Conservation (phyloP, 2,113 vertebrate genomes). For the Lasiurus cinereus region DNA sequence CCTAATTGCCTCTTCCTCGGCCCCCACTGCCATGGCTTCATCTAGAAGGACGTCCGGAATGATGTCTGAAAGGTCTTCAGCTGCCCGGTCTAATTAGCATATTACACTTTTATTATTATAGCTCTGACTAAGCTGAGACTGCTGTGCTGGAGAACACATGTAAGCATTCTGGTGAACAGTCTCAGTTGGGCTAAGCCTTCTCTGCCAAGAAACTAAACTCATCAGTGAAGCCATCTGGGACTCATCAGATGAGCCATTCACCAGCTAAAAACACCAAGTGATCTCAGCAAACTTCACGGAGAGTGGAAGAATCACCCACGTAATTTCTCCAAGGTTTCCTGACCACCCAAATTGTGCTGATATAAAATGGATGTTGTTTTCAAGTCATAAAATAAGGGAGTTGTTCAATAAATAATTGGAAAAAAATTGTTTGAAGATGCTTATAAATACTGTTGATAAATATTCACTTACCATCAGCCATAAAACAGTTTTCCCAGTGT, state of each 20-base stretch:
- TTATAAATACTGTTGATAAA: background rate
- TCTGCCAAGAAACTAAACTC: background rate
- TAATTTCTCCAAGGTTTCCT: background rate
- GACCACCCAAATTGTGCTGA: background rate
- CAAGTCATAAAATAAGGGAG: background rate
- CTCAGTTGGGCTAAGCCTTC: background rate
- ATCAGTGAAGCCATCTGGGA: background rate
- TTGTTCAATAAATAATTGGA: background rate
- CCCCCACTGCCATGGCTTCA: too few species aligned
- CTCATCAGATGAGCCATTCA: background rate
- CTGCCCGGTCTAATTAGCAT: too few species aligned
- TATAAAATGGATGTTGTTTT: background rate
- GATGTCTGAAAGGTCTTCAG: too few species aligned
- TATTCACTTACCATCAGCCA: background rate
- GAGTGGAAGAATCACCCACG: background rate
- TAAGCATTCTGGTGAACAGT: background rate
- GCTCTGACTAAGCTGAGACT: background rate
- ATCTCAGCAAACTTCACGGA: background rate
- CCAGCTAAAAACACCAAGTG: background rate
- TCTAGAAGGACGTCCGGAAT: too few species aligned
- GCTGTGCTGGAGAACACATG: background rate
- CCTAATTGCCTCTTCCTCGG: too few species aligned
- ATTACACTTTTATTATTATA: too few species aligned
- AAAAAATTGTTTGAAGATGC: background rate
- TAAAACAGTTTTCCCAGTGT: background rate